Conservation (phyloP, 2,113 vertebrate species). For the Panthera tigris region DNA sequence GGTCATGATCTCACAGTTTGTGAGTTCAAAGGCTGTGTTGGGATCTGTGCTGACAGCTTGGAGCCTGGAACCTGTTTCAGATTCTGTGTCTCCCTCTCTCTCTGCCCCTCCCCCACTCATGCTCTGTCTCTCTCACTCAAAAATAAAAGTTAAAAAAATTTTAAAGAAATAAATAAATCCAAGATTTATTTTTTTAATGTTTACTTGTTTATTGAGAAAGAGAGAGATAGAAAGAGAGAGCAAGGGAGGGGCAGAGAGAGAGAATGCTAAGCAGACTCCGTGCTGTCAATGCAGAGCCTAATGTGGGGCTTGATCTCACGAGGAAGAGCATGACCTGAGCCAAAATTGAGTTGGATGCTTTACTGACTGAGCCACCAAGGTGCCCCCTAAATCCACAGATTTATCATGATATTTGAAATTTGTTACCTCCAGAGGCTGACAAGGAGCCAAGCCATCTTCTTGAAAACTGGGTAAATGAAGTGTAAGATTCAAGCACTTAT, state of each 20-base stretch:
- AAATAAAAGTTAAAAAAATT: background rate
- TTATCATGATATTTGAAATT: background rate
- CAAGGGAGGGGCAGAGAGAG: too few species aligned
- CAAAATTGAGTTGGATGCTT: too few species aligned
- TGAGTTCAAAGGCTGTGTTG: background rate
- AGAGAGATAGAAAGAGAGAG: too few species aligned
- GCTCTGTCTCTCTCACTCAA: background rate
- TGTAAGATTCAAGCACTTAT: background rate
- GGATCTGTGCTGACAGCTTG: background rate
- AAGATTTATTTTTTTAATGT: background rate
- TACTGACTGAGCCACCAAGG: too few species aligned
- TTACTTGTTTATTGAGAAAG: too few species aligned
- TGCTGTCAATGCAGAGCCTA: too few species aligned
- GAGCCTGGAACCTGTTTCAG: background rate
- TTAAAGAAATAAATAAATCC: background rate
- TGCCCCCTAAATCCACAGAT: background rate
- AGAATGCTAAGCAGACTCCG: too few species aligned
- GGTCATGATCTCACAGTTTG: background rate
- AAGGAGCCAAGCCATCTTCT: background rate
- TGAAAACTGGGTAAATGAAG: background rate
- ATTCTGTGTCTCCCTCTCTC: background rate
- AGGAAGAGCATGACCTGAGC: too few species aligned
- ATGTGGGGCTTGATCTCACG: too few species aligned
- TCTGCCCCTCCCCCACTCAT: background rate
- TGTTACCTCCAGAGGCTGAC: background rate